Evolutionary conservation across 2,113 vertebrate species (phyloP), one percentile per base, ranked within the genome.

Genomic region (Trichechus manatus): DNA sequence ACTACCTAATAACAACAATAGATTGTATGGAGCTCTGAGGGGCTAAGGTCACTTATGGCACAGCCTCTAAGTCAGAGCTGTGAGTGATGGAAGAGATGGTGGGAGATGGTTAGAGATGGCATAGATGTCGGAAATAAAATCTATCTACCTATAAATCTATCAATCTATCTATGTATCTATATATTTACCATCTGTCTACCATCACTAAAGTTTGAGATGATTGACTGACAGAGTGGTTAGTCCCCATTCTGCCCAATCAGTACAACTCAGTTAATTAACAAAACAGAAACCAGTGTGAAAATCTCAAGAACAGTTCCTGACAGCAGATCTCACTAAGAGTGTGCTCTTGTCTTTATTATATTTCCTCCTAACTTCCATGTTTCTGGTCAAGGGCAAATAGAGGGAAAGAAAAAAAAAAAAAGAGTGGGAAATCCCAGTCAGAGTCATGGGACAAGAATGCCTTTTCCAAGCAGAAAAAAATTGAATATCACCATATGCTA

Each of bases 271-370:
- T 85, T 94, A 75, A 27, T 68, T 59, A 68, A 50, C 22, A 47
- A 33, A 64, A 90, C 39, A 19, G 17, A 79, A 77, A 64, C 15
- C 68, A 82, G 2, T 39, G n/a, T 89, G n/a, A 93, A 95, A 89
- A 81, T 39, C 27, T 39, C 15, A 39, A 27, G 33, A 14, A 33
- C 6, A 66, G 1, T 42, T 81, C 90, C 80, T 53, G 61, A 44
- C 3, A 81, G 36, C 19, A 27, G n/a, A 39, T 42, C 19, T 82
- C 31, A 61, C 1, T 10, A 83, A 74, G 33, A 27, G 14, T 87
- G 10, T 88, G 17, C 6, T 70, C 6, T 79, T 72, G 1, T 36
- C 7, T n/a, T 83, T 56, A 61, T 27, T 0, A 1, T 64, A 25
- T 63, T 92, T 81, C 56, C 11, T 59, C 6, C 36, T 59, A 33